Percentiles rank a stretch among this genome's conserved stretches.
phyloP scores from a whole-genome alignment of 2,797 vertebrate species.

The Vipera latastei region DNA sequence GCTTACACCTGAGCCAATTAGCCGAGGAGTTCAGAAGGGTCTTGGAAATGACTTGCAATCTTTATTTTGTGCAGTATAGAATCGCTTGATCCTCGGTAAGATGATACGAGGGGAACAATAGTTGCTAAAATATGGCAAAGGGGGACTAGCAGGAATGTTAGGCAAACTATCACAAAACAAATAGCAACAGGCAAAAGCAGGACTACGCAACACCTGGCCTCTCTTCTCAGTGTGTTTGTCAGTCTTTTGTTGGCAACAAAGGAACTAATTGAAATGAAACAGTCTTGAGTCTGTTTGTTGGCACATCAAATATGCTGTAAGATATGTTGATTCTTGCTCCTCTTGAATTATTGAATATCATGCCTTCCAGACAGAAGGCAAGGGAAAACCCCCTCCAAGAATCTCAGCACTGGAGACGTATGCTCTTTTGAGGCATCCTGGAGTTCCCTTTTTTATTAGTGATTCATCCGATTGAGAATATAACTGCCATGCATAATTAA shows the following conservation, averaged over 20 bases:
- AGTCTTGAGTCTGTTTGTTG: slow-evolving; percentile 82
- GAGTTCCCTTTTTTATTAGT: background rate
- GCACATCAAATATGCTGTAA: slow-evolving; percentile 89
- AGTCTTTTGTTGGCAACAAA: slow-evolving; percentile 86
- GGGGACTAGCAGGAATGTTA: slow-evolving; percentile 48
- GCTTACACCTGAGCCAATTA: slow-evolving; percentile 98
- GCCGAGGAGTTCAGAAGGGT: slow-evolving; percentile 83
- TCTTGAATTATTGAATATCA: slow-evolving; percentile 87
- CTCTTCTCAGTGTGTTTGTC: slow-evolving; percentile 81
- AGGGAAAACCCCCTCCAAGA: slow-evolving; percentile 57
- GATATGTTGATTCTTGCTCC: slow-evolving; percentile 83
- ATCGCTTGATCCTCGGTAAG: slow-evolving; percentile 89
- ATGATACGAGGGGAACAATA: slow-evolving; percentile 70
- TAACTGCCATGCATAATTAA: rapidly evolving
- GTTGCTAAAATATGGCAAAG: slow-evolving; percentile 56
- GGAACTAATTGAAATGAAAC: slow-evolving; percentile 87
- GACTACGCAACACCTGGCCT: slow-evolving; percentile 71
- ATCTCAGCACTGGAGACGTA: background rate
- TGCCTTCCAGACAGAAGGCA: slow-evolving; percentile 70
- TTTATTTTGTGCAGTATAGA: slow-evolving; percentile 71
- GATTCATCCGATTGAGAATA: background rate
- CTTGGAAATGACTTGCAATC: slow-evolving; percentile 77
- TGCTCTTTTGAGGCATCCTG: background rate
- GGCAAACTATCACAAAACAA: slow-evolving; percentile 60
- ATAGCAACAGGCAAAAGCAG: slow-evolving; percentile 76